Percentiles rank a stretch among this genome's conserved stretches.
These are phyloP conservation scores for Mactra quadrangularis DNA, from an alignment of 1,140 invertebrate genomes.

Conservation along the genomic window DNA sequence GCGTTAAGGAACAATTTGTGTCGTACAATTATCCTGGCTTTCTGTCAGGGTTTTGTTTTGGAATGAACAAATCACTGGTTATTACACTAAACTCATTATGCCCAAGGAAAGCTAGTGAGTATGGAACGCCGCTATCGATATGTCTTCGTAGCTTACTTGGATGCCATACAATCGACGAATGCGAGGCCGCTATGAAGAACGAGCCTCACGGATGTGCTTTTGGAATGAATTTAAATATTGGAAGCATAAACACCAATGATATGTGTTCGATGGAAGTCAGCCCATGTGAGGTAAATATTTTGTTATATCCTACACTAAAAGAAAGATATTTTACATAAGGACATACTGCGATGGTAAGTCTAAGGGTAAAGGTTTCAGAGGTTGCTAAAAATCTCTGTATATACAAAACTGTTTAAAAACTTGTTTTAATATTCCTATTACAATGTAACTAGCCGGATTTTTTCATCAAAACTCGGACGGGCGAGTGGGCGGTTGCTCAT, in stretches of 20 bases:
- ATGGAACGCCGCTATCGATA: conserved; percentile 14
- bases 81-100: conserved; percentile 23
- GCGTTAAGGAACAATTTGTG: conserved; percentile 20
- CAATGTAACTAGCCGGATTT: too few relatives aligned
- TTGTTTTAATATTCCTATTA: not conserved
- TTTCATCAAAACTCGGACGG: too few relatives aligned
- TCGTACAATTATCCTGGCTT: conserved; percentile 24
- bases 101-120: conserved; percentile 2
- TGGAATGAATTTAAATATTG: conserved; percentile 47
- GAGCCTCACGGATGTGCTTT: conserved; percentile 35
- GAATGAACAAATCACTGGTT: conserved; percentile 42
- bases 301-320: not conserved
- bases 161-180: conserved; percentile 39
- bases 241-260: not conserved
- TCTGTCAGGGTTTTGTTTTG: conserved; percentile 28
- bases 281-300: too few relatives aligned
- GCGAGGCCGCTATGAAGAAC: not conserved
- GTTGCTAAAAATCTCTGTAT: too few relatives aligned
- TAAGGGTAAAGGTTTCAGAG: too few relatives aligned
- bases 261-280: conserved; percentile 47
- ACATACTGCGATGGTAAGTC: too few relatives aligned
- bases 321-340: too few relatives aligned
- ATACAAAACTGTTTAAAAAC: too few relatives aligned
- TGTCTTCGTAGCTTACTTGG: conserved; percentile 7
- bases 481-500: too few relatives aligned